These are phyloP conservation scores for Dipodomys merriami DNA, from an alignment of 2,113 vertebrate species.

Conservation along the genomic window DNA sequence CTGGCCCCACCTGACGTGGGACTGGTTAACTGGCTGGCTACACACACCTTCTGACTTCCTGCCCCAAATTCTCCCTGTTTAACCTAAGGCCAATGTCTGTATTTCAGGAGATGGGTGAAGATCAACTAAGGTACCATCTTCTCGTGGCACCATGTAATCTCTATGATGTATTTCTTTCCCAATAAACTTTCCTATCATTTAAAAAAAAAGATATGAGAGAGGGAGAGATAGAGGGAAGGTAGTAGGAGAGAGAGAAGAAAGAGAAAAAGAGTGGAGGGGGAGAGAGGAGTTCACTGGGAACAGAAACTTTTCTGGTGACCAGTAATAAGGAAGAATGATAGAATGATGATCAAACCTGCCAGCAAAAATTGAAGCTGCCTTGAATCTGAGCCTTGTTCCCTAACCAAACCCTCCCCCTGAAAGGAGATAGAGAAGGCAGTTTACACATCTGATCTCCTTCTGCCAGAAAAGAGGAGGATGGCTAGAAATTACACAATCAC, in stretches of 20 bases:
- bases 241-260: background rate
- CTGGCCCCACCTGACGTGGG: too few relatives aligned
- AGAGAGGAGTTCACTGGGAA: background rate
- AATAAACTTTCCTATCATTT: too few relatives aligned
- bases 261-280: background rate
- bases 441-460: background rate
- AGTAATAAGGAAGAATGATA: background rate
- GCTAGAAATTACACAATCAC: background rate
- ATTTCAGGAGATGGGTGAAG: too few relatives aligned
- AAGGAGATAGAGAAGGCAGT: background rate
- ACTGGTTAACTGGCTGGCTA: too few relatives aligned
- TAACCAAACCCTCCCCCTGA: too few relatives aligned
- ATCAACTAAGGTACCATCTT: too few relatives aligned
- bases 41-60: too few relatives aligned
- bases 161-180: too few relatives aligned
- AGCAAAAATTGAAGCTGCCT: rapidly evolving
- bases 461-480: background rate
- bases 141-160: too few relatives aligned
- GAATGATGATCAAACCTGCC: background rate
- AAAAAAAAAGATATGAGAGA: too few relatives aligned
- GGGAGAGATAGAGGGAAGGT: background rate
- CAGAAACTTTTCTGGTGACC: background rate
- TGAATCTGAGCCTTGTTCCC: background rate
- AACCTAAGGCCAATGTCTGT: too few relatives aligned
- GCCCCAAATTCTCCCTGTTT: too few relatives aligned